These are phyloP conservation scores for Momotus momota DNA, from an alignment of 2,797 vertebrate species.

Conservation along the genomic window DNA sequence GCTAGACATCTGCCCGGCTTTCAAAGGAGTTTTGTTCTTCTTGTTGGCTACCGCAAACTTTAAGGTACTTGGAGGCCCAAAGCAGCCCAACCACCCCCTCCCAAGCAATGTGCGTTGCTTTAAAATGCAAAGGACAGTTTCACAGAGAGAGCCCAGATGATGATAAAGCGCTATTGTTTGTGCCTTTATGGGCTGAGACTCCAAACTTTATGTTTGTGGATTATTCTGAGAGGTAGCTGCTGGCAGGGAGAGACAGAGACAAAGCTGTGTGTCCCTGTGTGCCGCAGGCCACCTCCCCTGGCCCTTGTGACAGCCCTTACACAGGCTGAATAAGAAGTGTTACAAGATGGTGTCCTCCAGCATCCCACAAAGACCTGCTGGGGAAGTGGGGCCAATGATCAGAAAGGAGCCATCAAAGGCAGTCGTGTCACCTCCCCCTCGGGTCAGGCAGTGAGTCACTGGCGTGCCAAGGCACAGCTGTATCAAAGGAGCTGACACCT, in stretches of 20 bases:
- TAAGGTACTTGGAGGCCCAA: conserved; percentile 32
- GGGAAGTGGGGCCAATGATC: background rate
- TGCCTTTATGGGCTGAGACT: background rate
- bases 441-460: conserved; percentile 13
- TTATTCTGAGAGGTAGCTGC: conserved; percentile 54
- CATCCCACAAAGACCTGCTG: conserved; percentile 22
- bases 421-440: background rate
- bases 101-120: conserved; percentile 32
- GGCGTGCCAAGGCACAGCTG: conserved; percentile 31
- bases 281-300: conserved; percentile 46
- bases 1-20: conserved; percentile 45
- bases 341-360: conserved; percentile 43
- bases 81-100: conserved; percentile 14
- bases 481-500: conserved; percentile 54
- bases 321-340: conserved; percentile 42
- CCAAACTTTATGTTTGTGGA: conserved; percentile 14
- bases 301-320: conserved; percentile 28
- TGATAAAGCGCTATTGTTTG: conserved; percentile 62
- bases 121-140: conserved; percentile 54
- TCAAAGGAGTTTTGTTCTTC: conserved; percentile 73
- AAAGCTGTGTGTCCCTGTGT: conserved; percentile 49
- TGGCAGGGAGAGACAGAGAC: conserved; percentile 36
- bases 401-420: conserved; percentile 58
- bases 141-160: conserved; percentile 53
- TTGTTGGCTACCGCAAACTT: conserved; percentile 52